Evolutionary conservation across 2,797 vertebrate genomes (phyloP).

Genomic region (Cynopterus sphinx): DNA sequence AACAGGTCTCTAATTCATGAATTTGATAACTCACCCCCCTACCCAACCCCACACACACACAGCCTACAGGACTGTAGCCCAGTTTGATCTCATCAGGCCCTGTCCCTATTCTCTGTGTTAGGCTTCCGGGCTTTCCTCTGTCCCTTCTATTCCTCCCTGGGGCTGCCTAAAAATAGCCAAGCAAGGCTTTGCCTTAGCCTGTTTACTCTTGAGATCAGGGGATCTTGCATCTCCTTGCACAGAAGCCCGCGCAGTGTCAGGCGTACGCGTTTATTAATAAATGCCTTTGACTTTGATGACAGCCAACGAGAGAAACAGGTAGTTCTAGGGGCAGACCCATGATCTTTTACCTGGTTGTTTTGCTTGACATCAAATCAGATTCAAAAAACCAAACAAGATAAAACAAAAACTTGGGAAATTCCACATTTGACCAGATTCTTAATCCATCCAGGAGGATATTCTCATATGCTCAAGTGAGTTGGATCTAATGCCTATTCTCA

Average conservation of each 20-base stretch:
- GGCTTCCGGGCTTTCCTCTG: not conserved
- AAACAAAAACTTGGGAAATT: not conserved
- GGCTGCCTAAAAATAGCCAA: not conserved
- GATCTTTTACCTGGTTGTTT: constrained; percentile 43
- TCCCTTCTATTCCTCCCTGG: not conserved
- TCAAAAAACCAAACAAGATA: not conserved
- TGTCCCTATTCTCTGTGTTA: not conserved
- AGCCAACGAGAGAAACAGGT: not conserved
- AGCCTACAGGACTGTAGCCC: not conserved
- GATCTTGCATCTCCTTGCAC: not conserved
- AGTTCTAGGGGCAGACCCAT: not conserved
- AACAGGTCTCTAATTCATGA: not conserved
- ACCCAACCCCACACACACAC: too few relatives aligned
- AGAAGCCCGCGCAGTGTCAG: not conserved
- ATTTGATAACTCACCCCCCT: not conserved
- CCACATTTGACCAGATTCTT: not conserved
- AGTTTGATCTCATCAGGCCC: not conserved
- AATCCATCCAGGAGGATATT: not conserved
- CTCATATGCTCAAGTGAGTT: not conserved
- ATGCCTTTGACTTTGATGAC: not conserved
- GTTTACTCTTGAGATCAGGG: not conserved
- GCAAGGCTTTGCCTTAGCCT: not conserved
- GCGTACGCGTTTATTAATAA: not conserved
- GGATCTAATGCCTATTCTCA: not conserved
- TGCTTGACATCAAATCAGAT: not conserved